phyloP scores from a whole-genome alignment of 2,797 vertebrate species.

The Aeoliscus strigatus region DNA sequence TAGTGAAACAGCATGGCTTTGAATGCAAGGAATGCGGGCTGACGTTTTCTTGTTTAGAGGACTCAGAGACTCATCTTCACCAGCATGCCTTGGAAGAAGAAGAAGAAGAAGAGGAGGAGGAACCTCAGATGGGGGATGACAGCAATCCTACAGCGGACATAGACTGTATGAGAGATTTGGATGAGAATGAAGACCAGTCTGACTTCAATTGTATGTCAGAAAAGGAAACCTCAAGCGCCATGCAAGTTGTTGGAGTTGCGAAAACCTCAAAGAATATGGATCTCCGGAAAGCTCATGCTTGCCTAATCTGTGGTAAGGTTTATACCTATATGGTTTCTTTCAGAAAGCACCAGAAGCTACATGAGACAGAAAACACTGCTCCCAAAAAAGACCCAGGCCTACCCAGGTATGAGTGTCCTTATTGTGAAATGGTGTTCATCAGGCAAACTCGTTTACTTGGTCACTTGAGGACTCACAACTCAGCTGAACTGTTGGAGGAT shows the following conservation, averaged over 20 bases:
- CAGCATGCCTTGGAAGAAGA: conserved; percentile 44
- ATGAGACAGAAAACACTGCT: not conserved
- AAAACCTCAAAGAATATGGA: not conserved
- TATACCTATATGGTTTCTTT: conserved; percentile 60
- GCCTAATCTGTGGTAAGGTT: conserved; percentile 62
- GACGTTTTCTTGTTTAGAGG: conserved; percentile 35
- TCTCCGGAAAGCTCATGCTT: conserved; percentile 27
- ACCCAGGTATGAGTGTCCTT: conserved; percentile 41
- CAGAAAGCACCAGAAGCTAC: conserved; percentile 55
- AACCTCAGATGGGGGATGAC: not conserved
- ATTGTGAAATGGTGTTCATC: conserved; percentile 54
- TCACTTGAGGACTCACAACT: conserved; percentile 53
- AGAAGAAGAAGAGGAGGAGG: not conserved
- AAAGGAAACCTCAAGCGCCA: not conserved
- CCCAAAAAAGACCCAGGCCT: not conserved
- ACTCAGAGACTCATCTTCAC: conserved; percentile 50
- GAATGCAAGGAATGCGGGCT: conserved; percentile 56
- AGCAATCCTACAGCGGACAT: not conserved
- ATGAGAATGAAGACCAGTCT: not conserved
- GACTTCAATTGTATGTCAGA: conserved; percentile 7
- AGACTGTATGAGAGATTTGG: not conserved
- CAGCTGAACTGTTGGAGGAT: rapidly evolving
- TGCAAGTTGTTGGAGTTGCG: not conserved
- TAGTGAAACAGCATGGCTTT: conserved; percentile 36
- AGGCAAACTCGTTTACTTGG: conserved; percentile 23